Base-by-base conservation (phyloP, 2,113 vertebrate genomes). In the Fregata magnificens region DNA sequence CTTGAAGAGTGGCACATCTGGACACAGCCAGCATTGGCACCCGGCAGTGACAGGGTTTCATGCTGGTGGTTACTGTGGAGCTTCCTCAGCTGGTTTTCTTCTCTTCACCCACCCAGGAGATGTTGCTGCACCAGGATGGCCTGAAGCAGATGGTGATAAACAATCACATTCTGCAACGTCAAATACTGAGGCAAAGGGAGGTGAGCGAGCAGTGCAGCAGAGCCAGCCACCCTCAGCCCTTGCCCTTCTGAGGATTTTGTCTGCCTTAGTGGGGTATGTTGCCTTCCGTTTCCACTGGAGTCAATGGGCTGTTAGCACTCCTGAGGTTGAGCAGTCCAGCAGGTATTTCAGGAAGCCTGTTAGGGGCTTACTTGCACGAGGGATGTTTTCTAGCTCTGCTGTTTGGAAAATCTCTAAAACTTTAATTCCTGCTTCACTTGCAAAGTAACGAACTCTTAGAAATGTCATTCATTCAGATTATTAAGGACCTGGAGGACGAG, bases 101-200 rank as follows among this genome's bases (percentile, higher is more conserved):
- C 45, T 81, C 24, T 79, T 32, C 59, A 52, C 55, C 28, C 28
- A 4, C 32, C 5, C 82, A 97, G 98, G 86, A 95, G 84, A 65
- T 16, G 49, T 34, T 93, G 56, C 28, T 14, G 32, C n/a, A 76
- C 13, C 86, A 97, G 67, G 78, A 76, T 6, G 56, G 49, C 10
- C 96, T 97, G n/a, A 21, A 88, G 42, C 83, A 86, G 45, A 92
- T 85, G 97, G 40, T 32, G 2, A 9, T 6, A 50, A 86, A 87
- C 22, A 97, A 70, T 36, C 55, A 18, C 25, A 1, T 25, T 16
- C 53, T 96, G 42, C 42, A 2, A 45, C 12, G 6, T 6, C 59
- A 80, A 38, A 24, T 44, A 17, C 26, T 28, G 29, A 73, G 34
- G 36, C 84, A 96, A 25, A 94, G 32, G 95, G 71, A 95, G 31